Base-by-base conservation (phyloP, 2,797 vertebrate genomes). In the Onychomys torridus region DNA sequence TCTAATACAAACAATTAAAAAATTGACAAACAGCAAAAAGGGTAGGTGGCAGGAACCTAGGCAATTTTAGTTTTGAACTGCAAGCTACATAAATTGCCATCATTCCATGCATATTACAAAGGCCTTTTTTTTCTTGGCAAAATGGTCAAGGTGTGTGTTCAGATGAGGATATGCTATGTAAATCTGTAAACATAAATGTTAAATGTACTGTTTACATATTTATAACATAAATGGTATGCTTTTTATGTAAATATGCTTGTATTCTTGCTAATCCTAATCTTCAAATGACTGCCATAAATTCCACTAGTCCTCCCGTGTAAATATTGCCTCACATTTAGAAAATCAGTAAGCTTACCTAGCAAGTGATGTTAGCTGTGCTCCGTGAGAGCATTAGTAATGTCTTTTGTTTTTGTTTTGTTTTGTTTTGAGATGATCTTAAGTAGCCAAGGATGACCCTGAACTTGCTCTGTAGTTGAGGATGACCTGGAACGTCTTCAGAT, bases 41-140 rank as follows among this genome's bases (percentile, higher is more conserved):
- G 37, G 27, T 43, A 1, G 21, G 40, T 25, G 3, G 69, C 4
- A 11, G 37, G 13, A 5, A 49, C 19, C 13, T 46, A 81, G 89
- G 6, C 52, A 93, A 95, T 87, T 91, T 86, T 93, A 61, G 63
- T 91, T 88, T 94, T 49, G 93, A 93, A 46, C 69, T 82, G 40
- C 4, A 63, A 95, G 21, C 21, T 78, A 5, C 16, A 14, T 85
- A 69, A 89, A 69, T 93, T 85, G 71, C 91, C 78, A 43, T 83
- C 52, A 55, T 87, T 91, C 52, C 90, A 11, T 94, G 34, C 75
- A 57, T 79, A 83, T 67, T 86, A 40, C 37, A 96, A 89, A 91
- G 21, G 4, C 27, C 21, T 43, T 46, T 79, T 65, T 63, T 57
- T 92, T 32, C 57, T 76, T 94, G 55, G 34, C 52, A 95, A 96